These are phyloP conservation scores for Ailurus styani DNA, from an alignment of 2,113 vertebrate species.

Conservation along the genomic window DNA sequence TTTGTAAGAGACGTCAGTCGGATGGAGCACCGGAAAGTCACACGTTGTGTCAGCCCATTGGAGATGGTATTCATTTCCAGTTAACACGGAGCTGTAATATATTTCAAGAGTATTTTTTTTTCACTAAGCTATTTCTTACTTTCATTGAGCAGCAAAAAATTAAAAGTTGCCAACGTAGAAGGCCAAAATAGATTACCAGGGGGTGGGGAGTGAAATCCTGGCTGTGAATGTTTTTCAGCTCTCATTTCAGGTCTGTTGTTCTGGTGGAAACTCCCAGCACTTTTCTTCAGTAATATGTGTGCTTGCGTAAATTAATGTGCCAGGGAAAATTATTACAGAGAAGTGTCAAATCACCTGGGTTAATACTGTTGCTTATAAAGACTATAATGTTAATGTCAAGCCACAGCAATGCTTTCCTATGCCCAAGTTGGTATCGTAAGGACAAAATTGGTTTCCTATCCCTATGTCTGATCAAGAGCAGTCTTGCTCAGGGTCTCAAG, in stretches of 20 bases:
- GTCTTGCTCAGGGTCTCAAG: background rate
- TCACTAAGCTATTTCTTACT: background rate
- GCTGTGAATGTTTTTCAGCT: background rate
- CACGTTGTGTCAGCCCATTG: background rate
- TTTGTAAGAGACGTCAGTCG: background rate
- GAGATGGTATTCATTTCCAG: background rate
- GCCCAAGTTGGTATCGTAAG: background rate
- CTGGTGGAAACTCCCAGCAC: background rate
- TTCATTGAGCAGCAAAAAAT: constrained; percentile 20
- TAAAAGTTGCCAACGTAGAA: background rate
- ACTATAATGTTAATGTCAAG: background rate
- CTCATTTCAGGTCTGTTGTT: background rate
- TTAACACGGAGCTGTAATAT: background rate
- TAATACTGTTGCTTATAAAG: background rate
- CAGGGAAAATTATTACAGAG: background rate
- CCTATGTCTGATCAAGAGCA: background rate
- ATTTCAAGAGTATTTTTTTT: background rate
- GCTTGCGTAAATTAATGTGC: background rate
- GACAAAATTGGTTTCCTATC: background rate
- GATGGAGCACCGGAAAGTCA: background rate
- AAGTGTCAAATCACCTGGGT: background rate
- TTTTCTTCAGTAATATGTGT: background rate
- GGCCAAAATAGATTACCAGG: background rate
- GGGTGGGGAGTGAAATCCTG: background rate
- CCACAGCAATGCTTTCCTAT: background rate